A percentile compares a stretch with the other conserved stretches of the same genome.
These are phyloP conservation scores for Pseudonaja textilis DNA, from an alignment of 2,113 vertebrate genomes.

Conservation along the genomic window DNA sequence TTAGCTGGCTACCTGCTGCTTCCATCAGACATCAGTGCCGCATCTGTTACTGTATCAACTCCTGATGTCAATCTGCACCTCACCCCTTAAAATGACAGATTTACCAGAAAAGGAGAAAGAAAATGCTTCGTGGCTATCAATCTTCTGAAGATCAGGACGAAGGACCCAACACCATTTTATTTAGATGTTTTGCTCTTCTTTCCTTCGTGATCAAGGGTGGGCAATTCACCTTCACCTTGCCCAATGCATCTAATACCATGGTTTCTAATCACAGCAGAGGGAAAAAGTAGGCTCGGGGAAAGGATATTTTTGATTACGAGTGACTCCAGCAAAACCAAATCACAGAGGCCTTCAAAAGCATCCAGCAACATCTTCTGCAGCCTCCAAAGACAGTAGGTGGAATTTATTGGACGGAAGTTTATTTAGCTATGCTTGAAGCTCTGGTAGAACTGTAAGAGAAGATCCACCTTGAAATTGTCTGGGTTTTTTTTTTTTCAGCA, in stretches of 20 bases:
- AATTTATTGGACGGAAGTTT: too few species aligned
- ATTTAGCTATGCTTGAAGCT: background rate
- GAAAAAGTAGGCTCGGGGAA: background rate
- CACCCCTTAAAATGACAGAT: background rate
- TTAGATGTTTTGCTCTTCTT: background rate
- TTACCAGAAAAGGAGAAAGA: background rate
- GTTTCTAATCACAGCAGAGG: background rate
- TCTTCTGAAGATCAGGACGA: background rate
- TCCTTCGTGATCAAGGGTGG: background rate
- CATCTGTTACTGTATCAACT: background rate
- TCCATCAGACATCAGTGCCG: slow-evolving; percentile 1
- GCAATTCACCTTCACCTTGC: background rate
- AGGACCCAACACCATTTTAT: background rate
- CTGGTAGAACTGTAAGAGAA: too few species aligned
- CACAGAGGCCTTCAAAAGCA: rapidly evolving
- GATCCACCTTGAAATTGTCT: background rate
- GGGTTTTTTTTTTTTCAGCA: background rate
- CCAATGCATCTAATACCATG: background rate
- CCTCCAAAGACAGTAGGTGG: background rate
- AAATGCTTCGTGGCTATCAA: background rate
- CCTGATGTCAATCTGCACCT: background rate
- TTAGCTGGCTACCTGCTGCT: slow-evolving; percentile 22
- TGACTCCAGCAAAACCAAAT: background rate
- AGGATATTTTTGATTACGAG: background rate
- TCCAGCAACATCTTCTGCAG: background rate